Evolutionary conservation across 37 sponge, comb jelly and placozoan genomes (phyloP).

Genomic region (Diacarnus erythraeanus): DNA sequence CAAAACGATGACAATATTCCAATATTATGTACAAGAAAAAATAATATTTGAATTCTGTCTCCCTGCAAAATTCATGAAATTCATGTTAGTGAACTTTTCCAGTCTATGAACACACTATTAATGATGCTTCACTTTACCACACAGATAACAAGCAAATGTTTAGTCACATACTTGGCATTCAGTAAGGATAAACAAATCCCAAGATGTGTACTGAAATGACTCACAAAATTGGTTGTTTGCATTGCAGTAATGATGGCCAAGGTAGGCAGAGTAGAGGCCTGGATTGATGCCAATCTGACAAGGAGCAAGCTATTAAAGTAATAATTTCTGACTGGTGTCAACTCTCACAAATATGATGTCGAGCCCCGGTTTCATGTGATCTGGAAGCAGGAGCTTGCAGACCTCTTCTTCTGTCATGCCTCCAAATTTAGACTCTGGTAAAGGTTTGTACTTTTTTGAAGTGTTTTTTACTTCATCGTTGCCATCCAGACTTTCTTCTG

Average conservation of each 20-base stretch:
- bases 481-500: not conserved
- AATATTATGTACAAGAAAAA: too few species aligned
- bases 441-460: conserved; percentile 36
- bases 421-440: conserved; percentile 68
- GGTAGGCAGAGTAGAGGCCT: conserved; percentile 87
- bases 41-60: too few species aligned
- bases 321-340: not conserved
- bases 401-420: conserved; percentile 88
- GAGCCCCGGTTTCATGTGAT: conserved; percentile 76
- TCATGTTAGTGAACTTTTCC: too few species aligned
- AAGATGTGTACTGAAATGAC: too few species aligned
- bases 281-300: conserved; percentile 94
- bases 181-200: too few species aligned
- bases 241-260: conserved; percentile 92
- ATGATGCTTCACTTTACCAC: not conserved
- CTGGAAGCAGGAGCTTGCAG: conserved; percentile 67
- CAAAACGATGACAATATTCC: too few species aligned
- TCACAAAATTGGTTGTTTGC: conserved; percentile 93
- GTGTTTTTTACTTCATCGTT: conserved; percentile 4
- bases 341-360: conserved; percentile 83
- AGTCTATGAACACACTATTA: too few species aligned
- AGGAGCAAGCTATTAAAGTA: not conserved
- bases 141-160: not conserved
- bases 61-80: too few species aligned
- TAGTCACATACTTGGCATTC: too few species aligned